Percentiles rank a stretch among this genome's conserved stretches.
Conservation (phyloP, 2,797 vertebrate genomes). For the Tauraco hartlaubi region DNA sequence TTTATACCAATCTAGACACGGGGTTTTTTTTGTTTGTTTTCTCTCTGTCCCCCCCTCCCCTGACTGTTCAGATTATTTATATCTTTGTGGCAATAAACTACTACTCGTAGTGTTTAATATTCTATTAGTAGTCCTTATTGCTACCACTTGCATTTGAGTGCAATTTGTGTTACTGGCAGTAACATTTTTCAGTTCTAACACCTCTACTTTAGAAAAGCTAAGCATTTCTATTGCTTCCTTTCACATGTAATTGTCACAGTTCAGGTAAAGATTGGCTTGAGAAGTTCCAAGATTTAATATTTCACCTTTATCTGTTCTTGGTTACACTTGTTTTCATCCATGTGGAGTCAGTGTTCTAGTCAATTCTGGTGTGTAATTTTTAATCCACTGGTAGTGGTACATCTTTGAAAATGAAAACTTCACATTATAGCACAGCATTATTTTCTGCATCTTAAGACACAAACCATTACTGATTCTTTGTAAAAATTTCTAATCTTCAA, state of each 20-base stretch:
- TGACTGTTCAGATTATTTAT: not conserved
- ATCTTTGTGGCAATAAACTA: not conserved
- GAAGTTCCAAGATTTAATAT: not conserved
- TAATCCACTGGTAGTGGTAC: not conserved
- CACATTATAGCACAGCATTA: not conserved
- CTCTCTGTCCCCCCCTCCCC: accelerated
- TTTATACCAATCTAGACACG: not conserved
- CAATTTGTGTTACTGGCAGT: not conserved
- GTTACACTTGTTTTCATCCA: accelerated
- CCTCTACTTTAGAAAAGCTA: too few relatives aligned
- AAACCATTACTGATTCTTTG: not conserved
- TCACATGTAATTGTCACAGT: not conserved
- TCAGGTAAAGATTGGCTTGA: not conserved
- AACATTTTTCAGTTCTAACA: not conserved
- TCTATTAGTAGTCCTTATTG: not conserved
- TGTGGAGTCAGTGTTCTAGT: not conserved
- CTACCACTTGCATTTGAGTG: not conserved
- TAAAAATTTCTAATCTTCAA: not conserved
- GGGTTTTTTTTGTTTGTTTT: not conserved
- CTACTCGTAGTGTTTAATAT: not conserved
- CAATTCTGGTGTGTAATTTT: not conserved
- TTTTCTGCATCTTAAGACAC: not conserved
- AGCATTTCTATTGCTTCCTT: not conserved
- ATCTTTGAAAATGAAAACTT: not conserved
- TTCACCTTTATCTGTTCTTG: not conserved